Conservation (phyloP, 2,113 vertebrate genomes). For the Aegotheles bennettii region DNA sequence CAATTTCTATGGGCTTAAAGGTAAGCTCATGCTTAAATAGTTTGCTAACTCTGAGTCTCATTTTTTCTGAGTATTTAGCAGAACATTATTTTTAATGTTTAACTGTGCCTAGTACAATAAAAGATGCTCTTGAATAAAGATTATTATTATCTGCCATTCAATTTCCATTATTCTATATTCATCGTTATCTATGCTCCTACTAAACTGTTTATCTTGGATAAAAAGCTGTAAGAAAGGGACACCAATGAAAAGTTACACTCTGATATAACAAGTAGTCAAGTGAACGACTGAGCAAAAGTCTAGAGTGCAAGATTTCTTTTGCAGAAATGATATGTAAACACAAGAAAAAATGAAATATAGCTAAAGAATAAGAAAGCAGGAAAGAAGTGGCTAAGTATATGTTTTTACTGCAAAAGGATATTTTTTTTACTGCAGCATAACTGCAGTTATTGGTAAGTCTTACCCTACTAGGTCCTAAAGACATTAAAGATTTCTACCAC, state of each 20-base stretch:
- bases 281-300: not conserved
- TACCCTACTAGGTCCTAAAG: not conserved
- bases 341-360: not conserved
- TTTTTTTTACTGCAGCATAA: not conserved
- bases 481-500: not conserved
- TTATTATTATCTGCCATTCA: not conserved
- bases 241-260: not conserved
- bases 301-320: not conserved
- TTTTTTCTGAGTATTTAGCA: not conserved
- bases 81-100: not conserved
- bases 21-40: not conserved
- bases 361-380: not conserved
- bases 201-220: not conserved
- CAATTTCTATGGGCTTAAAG: slow-evolving; percentile 1
- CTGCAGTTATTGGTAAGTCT: not conserved
- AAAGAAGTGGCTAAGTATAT: not conserved
- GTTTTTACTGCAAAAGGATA: not conserved
- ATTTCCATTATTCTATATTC: not conserved
- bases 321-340: not conserved
- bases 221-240: not conserved
- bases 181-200: not conserved
- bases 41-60: not conserved
- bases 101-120: not conserved
- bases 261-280: not conserved
- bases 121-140: not conserved